phyloP scores from a whole-genome alignment of 2,888 invertebrate species.

The Oscheius sp. region DNA sequence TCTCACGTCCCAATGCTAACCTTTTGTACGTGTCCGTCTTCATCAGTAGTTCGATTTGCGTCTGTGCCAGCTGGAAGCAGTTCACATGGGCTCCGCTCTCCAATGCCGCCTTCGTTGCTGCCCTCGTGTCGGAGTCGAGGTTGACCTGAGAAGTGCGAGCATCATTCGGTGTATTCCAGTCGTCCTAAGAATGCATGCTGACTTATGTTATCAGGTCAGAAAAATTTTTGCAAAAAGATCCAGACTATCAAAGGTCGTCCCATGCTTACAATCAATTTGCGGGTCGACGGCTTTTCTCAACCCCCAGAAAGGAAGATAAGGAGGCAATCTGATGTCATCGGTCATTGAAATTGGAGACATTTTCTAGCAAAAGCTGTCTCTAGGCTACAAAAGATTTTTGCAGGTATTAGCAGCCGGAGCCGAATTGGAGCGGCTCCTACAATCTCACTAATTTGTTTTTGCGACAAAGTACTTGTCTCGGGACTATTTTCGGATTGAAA shows the following conservation, averaged over 20 bases:
- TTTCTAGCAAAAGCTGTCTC: no score
- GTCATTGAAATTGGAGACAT: slow-evolving; percentile 10
- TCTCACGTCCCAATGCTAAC: slow-evolving; percentile 31
- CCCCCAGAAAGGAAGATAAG: no score
- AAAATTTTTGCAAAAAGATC: no score
- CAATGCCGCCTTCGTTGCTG: slow-evolving; percentile 65
- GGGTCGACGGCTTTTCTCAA: slow-evolving; percentile 1
- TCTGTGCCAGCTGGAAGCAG: slow-evolving; percentile 68
- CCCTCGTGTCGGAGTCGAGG: slow-evolving; percentile 67
- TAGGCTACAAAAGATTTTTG: background rate
- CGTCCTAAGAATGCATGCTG: background rate
- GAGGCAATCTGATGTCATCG: slow-evolving; percentile 2
- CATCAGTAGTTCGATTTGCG: slow-evolving; percentile 68
- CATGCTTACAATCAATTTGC: slow-evolving; percentile 14
- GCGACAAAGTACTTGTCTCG: no score
- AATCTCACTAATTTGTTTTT: background rate
- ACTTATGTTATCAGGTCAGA: no score
- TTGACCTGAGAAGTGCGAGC: slow-evolving; percentile 57
- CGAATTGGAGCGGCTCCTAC: background rate
- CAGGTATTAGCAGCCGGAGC: background rate
- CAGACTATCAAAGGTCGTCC: slow-evolving; percentile 5
- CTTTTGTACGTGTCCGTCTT: slow-evolving; percentile 67
- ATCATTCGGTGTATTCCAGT: background rate
- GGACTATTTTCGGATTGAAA: no score
- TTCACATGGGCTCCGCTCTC: slow-evolving; percentile 61